Percentiles rank a stretch among this genome's conserved stretches.
Conservation (phyloP, 2,113 vertebrate species). For the Trogon melanurus region DNA sequence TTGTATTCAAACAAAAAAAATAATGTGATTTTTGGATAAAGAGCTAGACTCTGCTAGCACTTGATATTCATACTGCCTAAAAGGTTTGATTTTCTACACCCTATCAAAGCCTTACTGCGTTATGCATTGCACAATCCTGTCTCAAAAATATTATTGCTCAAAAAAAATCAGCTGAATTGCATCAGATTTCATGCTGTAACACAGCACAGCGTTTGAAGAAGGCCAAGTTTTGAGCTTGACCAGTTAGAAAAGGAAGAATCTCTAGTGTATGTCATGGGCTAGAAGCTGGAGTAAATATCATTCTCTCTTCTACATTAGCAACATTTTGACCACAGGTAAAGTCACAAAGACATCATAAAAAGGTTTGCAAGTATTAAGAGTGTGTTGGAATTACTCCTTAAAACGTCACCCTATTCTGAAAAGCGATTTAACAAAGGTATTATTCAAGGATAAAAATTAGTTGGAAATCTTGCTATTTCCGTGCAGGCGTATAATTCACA, state of each 20-base stretch:
- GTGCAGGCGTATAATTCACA: neutral
- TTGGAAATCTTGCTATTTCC: neutral
- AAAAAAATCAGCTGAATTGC: neutral
- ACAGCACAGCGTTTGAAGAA: neutral
- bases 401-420: neutral
- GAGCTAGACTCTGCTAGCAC: neutral
- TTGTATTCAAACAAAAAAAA: neutral
- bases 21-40: neutral
- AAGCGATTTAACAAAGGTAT: neutral
- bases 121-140: neutral
- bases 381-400: neutral
- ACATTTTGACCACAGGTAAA: neutral
- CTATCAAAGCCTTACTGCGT: neutral
- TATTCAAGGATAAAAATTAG: neutral
- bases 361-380: neutral
- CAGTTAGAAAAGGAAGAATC: neutral
- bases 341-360: neutral
- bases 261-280: neutral
- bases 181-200: neutral
- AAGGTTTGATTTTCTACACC: neutral
- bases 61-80: neutral
- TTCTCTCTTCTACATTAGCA: neutral
- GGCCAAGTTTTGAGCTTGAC: neutral
- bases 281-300: neutral
- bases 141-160: neutral